A percentile compares a stretch with the other conserved stretches of the same genome.
Evolutionary conservation across 2,888 invertebrate genomes (phyloP).

Genomic region (Ptychoptera contaminata): DNA sequence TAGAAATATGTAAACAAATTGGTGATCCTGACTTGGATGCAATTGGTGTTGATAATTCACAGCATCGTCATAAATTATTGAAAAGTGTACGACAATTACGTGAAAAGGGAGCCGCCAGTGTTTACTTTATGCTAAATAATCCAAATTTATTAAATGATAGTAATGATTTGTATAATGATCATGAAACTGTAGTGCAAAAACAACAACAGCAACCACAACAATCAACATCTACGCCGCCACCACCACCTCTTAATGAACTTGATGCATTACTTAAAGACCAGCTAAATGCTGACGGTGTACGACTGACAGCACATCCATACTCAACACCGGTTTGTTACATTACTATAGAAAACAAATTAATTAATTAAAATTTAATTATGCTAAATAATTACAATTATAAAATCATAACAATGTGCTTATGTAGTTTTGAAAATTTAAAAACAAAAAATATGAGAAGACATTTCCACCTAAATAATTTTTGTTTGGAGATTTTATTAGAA

Average conservation of each 20-base stretch:
- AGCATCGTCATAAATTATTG: constrained; percentile 63
- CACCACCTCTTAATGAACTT: constrained; percentile 36
- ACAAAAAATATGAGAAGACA: too few species aligned
- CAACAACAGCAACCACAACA: too few species aligned
- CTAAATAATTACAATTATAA: too few species aligned
- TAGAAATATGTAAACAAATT: constrained; percentile 92
- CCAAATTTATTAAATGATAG: constrained; percentile 38
- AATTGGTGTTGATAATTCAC: constrained; percentile 75
- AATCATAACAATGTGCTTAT: too few species aligned
- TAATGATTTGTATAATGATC: constrained; percentile 31
- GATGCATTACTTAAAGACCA: constrained; percentile 71
- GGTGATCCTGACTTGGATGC: constrained; percentile 91
- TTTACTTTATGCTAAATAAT: constrained; percentile 84
- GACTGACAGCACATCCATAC: constrained; percentile 75
- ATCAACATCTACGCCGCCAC: constrained; percentile 21
- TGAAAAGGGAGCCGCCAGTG: constrained; percentile 85
- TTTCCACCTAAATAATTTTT: too few species aligned
- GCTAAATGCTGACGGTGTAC: constrained; percentile 71
- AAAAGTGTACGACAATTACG: constrained; percentile 72
- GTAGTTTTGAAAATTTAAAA: too few species aligned
- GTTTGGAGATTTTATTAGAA: too few species aligned
- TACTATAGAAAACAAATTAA: background rate
- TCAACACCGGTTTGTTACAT: constrained; percentile 70
- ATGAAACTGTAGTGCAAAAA: constrained; percentile 15
- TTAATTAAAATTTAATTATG: too few species aligned